Percentiles rank a stretch among this genome's conserved stretches.
Conservation (phyloP, 2,797 vertebrate genomes). For the Potorous gilbertii region DNA sequence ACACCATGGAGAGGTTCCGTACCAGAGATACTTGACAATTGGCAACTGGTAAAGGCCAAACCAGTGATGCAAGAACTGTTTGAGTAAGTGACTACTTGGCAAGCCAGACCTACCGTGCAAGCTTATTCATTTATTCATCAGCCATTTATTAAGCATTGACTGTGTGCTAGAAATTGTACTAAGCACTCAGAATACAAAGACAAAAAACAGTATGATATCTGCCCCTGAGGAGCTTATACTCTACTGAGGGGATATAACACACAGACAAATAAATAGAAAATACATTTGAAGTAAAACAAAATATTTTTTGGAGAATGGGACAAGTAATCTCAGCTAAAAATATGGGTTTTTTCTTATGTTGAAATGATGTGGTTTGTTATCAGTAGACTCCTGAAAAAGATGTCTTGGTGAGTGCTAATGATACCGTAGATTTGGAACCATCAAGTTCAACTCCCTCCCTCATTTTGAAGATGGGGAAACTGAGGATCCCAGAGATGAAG, state of each 20-base stretch:
- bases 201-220: background rate
- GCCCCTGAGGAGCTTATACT: background rate
- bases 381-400: background rate
- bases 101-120: background rate
- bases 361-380: background rate
- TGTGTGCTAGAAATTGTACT: background rate
- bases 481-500: background rate
- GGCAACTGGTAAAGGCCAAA: background rate
- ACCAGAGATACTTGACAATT: background rate
- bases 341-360: background rate
- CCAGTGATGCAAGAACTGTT: background rate
- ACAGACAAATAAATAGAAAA: background rate
- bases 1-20: background rate
- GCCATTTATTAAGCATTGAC: background rate
- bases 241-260: background rate
- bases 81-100: background rate
- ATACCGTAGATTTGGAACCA: background rate
- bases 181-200: background rate
- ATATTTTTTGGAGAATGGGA: background rate
- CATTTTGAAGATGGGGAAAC: slow-evolving; percentile 36
- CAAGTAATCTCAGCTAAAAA: background rate
- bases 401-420: background rate
- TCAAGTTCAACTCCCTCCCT: background rate
- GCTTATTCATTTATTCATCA: background rate
- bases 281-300: background rate